Base-by-base conservation (phyloP, 92 coral and sea anemone genomes). In the Plumapathes pennacea region DNA sequence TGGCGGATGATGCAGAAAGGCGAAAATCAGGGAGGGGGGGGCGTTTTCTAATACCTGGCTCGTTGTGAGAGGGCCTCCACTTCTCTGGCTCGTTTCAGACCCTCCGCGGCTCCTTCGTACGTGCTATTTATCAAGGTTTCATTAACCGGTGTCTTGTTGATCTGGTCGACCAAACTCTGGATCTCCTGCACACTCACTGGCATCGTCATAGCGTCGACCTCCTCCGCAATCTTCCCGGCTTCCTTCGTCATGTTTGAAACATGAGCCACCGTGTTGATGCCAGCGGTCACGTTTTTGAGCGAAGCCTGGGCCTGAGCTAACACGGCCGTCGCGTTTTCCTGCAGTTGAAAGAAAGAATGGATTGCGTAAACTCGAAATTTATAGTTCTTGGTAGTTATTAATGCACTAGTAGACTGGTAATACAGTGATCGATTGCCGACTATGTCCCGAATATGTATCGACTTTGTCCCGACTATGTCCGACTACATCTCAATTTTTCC, bases 301-400 rank as follows among this genome's bases (percentile, higher is more conserved):
- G 96, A 76, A 31, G 51, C 54, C 57, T 73, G 76, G 4, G 88
- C 84, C 49, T 84, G 60, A 44, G 29, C 21, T 9, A 92, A 86
- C 26, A 92, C 85, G 30, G 36, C 77, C 0, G 96, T 80, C 8
- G 96, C 88, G 44, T 92, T 92, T 29, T 65, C 60, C 98, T 92
- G 48, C 9, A 53, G 52, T 53, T 27, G 28, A 43, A 21, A 40
- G 32, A 0, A 8, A n/a, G 2, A 34, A 32, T 32, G 12, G 25
- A 21, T 32, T n/a, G n/a, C n/a, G n/a, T n/a, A n/a, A n/a, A n/a
- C n/a, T n/a, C n/a, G n/a, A n/a, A n/a, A n/a, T 15, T 39, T 20
- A 39, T 8, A 15, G 45, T 39, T 3, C 45, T 1, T 39, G 0
- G 21, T 41, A 10, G 18, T 39, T 15, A 41, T 41, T 41, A 41